Evolutionary conservation across 2,888 invertebrate genomes (phyloP).

Genomic region (Lucinisca nassula): DNA sequence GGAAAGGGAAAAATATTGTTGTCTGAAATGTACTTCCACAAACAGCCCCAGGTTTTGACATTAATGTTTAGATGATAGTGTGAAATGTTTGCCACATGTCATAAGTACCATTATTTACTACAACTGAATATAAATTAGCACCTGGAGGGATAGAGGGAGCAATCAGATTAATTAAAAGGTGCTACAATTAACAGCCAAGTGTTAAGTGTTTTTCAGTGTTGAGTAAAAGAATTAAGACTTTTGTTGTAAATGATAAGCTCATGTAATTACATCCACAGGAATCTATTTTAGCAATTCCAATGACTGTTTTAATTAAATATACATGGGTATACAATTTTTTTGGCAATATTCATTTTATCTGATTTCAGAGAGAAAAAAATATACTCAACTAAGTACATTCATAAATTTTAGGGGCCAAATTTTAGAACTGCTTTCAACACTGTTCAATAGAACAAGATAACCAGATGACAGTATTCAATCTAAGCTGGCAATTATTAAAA

Average conservation of each 20-base stretch:
- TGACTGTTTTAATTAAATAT: too few species aligned
- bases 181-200: not conserved
- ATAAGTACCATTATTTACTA: constrained; percentile 2
- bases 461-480: too few species aligned
- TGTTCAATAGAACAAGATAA: too few species aligned
- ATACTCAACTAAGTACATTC: too few species aligned
- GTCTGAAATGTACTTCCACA: not conserved
- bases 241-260: not conserved
- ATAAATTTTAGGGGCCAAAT: too few species aligned
- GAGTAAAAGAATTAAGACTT: not conserved
- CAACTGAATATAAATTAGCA: not conserved
- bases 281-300: too few species aligned
- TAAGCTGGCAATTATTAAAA: too few species aligned
- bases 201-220: not conserved
- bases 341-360: too few species aligned
- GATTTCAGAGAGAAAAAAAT: too few species aligned
- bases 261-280: too few species aligned
- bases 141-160: not conserved
- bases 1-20: not conserved
- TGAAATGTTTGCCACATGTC: constrained; percentile 13
- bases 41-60: constrained; percentile 8
- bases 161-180: constrained; percentile 11
- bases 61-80: constrained; percentile 3
- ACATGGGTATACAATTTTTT: too few species aligned
- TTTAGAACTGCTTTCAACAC: too few species aligned